Evolutionary conservation across 1,140 invertebrate species (phyloP).

Genomic region (Hestina assimilis): DNA sequence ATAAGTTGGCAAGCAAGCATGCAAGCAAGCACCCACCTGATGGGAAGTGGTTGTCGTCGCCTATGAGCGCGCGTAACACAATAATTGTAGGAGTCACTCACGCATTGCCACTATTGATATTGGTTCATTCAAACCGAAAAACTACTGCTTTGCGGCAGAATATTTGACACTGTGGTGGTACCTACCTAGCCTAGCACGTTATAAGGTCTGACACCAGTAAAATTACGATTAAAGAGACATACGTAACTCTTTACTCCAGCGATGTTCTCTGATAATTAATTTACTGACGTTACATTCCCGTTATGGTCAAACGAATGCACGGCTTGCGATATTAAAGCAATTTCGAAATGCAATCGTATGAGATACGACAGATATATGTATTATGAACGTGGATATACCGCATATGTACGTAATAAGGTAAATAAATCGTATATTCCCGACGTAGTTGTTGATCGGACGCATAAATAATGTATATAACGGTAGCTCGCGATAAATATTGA

Average conservation of each 20-base stretch:
- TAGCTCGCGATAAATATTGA: too few relatives aligned
- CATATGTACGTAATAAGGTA: not conserved
- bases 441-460: slow-evolving; percentile 1
- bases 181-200: too few relatives aligned
- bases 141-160: too few relatives aligned
- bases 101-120: too few relatives aligned
- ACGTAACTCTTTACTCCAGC: too few relatives aligned
- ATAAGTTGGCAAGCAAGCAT: too few relatives aligned
- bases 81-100: too few relatives aligned
- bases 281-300: not conserved
- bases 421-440: not conserved
- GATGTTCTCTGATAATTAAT: too few relatives aligned
- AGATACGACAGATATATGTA: not conserved
- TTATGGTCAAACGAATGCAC: not conserved
- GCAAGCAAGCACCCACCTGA: not conserved
- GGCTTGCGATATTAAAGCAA: not conserved
- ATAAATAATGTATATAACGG: not conserved
- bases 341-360: slow-evolving; percentile 2
- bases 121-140: too few relatives aligned
- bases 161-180: too few relatives aligned
- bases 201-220: too few relatives aligned
- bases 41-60: not conserved
- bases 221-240: too few relatives aligned
- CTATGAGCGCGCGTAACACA: not conserved
- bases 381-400: not conserved